Evolutionary conservation across 2,888 invertebrate species (phyloP), one percentile per base, ranked within the genome.

Genomic region (Drosophila yooni): DNA sequence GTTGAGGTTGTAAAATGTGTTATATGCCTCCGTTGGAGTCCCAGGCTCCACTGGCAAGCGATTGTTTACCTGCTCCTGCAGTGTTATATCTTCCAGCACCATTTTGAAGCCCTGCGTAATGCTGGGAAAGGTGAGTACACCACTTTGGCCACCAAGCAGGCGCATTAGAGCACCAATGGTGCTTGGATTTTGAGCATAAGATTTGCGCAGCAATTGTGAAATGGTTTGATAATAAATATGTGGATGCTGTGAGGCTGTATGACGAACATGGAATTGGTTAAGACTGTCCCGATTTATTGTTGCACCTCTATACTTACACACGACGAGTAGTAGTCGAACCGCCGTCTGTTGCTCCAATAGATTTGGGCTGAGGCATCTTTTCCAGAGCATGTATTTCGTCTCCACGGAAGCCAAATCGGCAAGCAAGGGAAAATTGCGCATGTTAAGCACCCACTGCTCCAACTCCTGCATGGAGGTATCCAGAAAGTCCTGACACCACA

Each of bases 401-500:
- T 94, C 93, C n/a, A 95, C 95, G 58, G 94, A 94, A 4, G 94
- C 93, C 29, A 95, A 93, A 29, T 95, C 95, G 25, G 91, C 93
- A 33, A 96, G 89, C 3, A 95, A 84, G 89, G 94, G 78, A 94
- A 93, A 83, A 91, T 94, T 90, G 73, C 93, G 86, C 56, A 93
- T 93, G 46, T 93, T 93, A 21, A 95, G 92, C 36, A 95, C 92
- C 29, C 94, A 91, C 54, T 94, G 93, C 81, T 95, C 95, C 43
- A 96, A 93, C 87, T 95, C 95, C 83, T 95, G 94, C n/a, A 96
- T 90, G 33, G 95, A 94, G 62, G 93, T 94, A 83, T 95, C 95
- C 74, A 94, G 81, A 69, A 94, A 94, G 62, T 94, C 94, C 38
- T 92, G 92, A 71, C 93, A 93, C 93, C 93, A 93, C 0, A 70